Evolutionary conservation across 1,140 invertebrate species (phyloP), one percentile per base, ranked within the genome.

Genomic region (Drosophila bocqueti): DNA sequence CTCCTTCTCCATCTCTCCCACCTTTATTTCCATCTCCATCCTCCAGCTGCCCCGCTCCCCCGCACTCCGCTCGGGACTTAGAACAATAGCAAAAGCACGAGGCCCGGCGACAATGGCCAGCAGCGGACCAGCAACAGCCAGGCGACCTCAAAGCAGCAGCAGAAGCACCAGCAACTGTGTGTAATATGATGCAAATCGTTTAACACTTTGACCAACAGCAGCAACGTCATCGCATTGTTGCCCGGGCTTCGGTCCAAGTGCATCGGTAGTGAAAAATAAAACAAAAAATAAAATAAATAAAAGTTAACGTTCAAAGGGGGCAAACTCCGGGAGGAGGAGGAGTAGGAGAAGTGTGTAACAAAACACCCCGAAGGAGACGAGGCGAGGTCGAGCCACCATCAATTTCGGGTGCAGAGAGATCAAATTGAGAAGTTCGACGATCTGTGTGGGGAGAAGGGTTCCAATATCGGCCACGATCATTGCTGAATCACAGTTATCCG

Each of bases 171-270:
- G 63, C 65, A 82, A 82, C 83, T 74, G 77, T 72, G 77, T 87
- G 84, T 87, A 87, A 87, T 87, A 87, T 84, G 84, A 87, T 87
- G 84, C 84, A 87, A 87, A 87, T 87, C 84, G 84, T 84, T 87
- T 87, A 87, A 87, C 84, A 87, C 84, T 89, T 87, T 89, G 84
- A 89, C 84, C 84, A 89, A 78, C 63, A 65, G 42, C 67, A 83
- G 79, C 78, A 82, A 78, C 67, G 76, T 81, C 79, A 77, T 66
- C 64, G 83, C 65, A 83, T 87, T 87, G 84, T 87, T 85, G 82
- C 74, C 79, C 65, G 47, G 61, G 47, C 47, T 45, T 38, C 45
- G 64, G 24, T 58, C 77, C 65, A 84, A 89, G 84, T 84, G 84
- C 84, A 87, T 76, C 59, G 73, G 84, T 83, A 63, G 73, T 79